Evolutionary conservation across 2,888 invertebrate species (phyloP), one percentile per base, ranked within the genome.

Genomic region (Ectropis crepuscularia): DNA sequence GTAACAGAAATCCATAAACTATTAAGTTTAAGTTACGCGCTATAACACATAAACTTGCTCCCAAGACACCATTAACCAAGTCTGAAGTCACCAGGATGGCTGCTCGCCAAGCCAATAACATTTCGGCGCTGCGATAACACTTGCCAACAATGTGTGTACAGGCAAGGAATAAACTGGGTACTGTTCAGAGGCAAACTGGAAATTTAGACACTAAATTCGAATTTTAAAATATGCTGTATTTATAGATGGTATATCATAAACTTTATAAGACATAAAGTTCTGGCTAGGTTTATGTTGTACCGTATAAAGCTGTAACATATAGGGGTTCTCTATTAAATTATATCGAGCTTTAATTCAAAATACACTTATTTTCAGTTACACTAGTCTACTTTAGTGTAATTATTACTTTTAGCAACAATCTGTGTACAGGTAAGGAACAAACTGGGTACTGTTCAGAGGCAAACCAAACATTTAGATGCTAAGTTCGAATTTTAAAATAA

Each of bases 71-170:
- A 72, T 76, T 76, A 74, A 67, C 64, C 67, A 65, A 72, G 72
- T 67, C 65, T 69, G 70, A 71, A 74, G 73, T 73, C 74, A 71
- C 74, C 70, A 70, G 72, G 67, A 77, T 82, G 83, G 82, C 82
- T 63, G 57, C 45, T 48, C 48, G 83, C 83, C 83, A 82, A 82
- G 65, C 74, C 80, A 80, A 80, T 82, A 80, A 80, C 81, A 80
- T 78, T 75, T 75, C 72, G 73, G 69, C 68, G 71, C 72, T 72
- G 72, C 74, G 75, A 75, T 76, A 75, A 73, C 76, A 76, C 80
- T 83, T 81, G 82, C 79, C 82, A 81, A 74, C 74, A 71, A 72
- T 59, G 49, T 54, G 53, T 70, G 64, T 68, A 70, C 67, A 62
- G 53, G 45, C 45, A 46, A 5, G 43, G 10, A 28, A 39, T 65